A percentile compares a stretch with the other conserved stretches of the same genome.
Evolutionary conservation across 37 sponge, comb jelly and placozoan genomes (phyloP).

Genomic region (Amphimedon queenslandica): DNA sequence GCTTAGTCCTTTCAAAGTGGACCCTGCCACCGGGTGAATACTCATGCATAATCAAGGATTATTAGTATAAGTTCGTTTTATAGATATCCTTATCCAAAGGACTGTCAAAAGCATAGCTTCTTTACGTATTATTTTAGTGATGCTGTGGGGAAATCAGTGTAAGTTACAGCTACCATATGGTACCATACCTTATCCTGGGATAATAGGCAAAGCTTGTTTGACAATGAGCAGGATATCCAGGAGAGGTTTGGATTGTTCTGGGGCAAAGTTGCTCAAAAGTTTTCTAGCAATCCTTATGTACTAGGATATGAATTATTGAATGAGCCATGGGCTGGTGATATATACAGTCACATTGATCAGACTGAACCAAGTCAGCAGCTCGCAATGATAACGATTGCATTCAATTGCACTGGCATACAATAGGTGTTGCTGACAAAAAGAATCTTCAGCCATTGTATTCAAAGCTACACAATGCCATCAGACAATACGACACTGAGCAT

Average conservation of each 20-base stretch:
- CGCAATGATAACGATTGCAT: background rate
- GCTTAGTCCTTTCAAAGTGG: conserved; percentile 36
- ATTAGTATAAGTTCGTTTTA: background rate
- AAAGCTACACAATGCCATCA: conserved; percentile 63
- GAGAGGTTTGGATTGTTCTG: conserved; percentile 76
- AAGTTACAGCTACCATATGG: background rate
- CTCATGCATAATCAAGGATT: background rate
- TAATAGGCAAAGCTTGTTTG: conserved; percentile 75
- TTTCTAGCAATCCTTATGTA: conserved; percentile 55
- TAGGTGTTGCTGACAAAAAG: conserved; percentile 49
- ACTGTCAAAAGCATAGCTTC: conserved; percentile 64
- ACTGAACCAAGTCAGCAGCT: conserved; percentile 55
- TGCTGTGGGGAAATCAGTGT: conserved; percentile 51
- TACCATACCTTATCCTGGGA: no score
- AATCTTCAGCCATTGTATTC: conserved; percentile 80
- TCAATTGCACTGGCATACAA: no score
- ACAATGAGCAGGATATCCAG: conserved; percentile 64
- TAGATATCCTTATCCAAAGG: conserved; percentile 55
- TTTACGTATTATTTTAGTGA: conserved; percentile 73
- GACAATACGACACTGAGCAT: conserved; percentile 60
- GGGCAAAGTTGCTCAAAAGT: conserved; percentile 58
- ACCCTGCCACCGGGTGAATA: conserved; percentile 50
- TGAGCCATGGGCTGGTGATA: conserved; percentile 88
- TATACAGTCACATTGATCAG: conserved; percentile 60
- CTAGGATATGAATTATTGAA: conserved; percentile 87